A percentile compares a stretch with the other conserved stretches of the same genome.
These are phyloP conservation scores for Thymelicus lineola DNA, from an alignment of 2,888 invertebrate species.

Conservation along the genomic window DNA sequence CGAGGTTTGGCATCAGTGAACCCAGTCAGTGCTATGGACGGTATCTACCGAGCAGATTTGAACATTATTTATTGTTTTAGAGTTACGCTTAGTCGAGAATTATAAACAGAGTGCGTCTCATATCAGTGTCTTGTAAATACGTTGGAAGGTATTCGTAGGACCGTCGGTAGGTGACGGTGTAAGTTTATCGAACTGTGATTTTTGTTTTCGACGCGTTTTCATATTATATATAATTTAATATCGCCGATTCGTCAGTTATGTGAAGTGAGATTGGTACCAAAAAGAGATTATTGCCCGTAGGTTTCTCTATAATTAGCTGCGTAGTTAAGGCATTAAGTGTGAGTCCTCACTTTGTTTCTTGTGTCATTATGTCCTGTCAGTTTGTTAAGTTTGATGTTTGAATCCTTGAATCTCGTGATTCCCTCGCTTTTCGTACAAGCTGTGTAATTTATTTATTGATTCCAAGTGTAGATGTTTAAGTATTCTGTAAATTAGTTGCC, in stretches of 20 bases:
- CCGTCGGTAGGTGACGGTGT: conserved; percentile 57
- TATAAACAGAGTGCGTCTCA: conserved; percentile 64
- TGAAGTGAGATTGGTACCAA: conserved; percentile 83
- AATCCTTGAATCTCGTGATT: conserved; percentile 50
- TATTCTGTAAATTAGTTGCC: conserved; percentile 69
- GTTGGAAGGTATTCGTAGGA: conserved; percentile 56
- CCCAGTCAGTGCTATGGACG: conserved; percentile 62
- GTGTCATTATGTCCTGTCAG: conserved; percentile 40
- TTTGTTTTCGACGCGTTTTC: conserved; percentile 71
- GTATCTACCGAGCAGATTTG: conserved; percentile 55
- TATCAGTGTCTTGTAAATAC: conserved; percentile 78
- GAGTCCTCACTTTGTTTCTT: conserved; percentile 56
- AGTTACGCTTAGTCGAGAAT: conserved; percentile 59
- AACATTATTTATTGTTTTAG: conserved; percentile 77
- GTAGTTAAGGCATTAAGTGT: conserved; percentile 56
- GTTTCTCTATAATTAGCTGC: conserved; percentile 65
- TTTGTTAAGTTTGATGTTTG: conserved; percentile 71
- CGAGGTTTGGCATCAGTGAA: conserved; percentile 61
- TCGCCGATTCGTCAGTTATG: conserved; percentile 64
- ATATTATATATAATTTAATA: conserved; percentile 68
- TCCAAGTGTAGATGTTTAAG: conserved; percentile 61
- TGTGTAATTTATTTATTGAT: conserved; percentile 77
- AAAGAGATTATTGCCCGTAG: conserved; percentile 80
- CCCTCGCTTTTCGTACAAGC: conserved; percentile 53
- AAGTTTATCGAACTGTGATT: conserved; percentile 77